phyloP scores from a whole-genome alignment of 2,888 invertebrate species.

The Trichogramma evanescens region DNA sequence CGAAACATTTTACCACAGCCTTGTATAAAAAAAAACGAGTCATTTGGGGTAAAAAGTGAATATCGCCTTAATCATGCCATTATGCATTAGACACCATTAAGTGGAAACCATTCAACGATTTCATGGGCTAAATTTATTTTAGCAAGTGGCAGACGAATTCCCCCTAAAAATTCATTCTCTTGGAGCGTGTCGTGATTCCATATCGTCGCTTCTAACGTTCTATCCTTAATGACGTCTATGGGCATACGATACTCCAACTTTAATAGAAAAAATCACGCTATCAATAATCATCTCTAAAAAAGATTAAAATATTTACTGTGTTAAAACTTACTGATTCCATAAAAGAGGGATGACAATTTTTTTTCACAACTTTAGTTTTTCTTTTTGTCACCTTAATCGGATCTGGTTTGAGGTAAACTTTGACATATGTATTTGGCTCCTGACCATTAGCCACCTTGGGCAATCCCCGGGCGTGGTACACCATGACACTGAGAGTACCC shows the following conservation, averaged over 20 bases:
- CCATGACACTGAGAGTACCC: conserved; percentile 71
- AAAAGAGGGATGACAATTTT: conserved; percentile 91
- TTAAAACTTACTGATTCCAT: conserved; percentile 82
- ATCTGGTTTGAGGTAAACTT: conserved; percentile 90
- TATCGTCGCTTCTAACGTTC: conserved; percentile 83
- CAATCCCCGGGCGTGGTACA: conserved; percentile 85
- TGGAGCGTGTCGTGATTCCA: conserved; percentile 92
- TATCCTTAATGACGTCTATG: conserved; percentile 65
- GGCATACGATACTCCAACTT: conserved; percentile 85
- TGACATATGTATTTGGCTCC: conserved; percentile 84
- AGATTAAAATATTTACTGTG: not conserved
- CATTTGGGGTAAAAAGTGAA: not conserved
- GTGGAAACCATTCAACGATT: conserved; percentile 79
- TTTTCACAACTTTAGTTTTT: conserved; percentile 89
- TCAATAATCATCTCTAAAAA: not conserved
- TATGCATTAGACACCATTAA: conserved; percentile 49
- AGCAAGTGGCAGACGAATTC: conserved; percentile 73
- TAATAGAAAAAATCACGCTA: conserved; percentile 27
- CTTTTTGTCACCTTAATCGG: conserved; percentile 86
- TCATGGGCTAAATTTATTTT: conserved; percentile 70
- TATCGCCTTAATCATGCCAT: not conserved
- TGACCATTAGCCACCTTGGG: conserved; percentile 71
- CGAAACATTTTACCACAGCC: conserved; percentile 20
- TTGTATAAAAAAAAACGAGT: conserved; percentile 9
- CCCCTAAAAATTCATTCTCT: conserved; percentile 91